Base-by-base conservation (phyloP, 2,797 vertebrate genomes). In the Gallinago stenura region DNA sequence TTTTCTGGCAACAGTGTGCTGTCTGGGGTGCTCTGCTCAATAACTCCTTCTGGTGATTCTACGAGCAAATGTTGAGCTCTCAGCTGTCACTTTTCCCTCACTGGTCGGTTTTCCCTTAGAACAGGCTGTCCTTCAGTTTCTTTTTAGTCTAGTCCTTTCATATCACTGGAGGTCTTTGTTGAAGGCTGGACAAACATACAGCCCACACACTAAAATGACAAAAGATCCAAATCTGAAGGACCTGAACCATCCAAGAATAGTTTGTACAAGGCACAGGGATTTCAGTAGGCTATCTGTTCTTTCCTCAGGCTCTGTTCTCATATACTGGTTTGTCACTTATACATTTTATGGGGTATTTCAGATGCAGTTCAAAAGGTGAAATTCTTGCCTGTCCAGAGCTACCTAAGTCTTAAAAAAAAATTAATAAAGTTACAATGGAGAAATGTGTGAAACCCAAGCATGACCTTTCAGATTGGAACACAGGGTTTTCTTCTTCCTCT, bases 11-110 rank as follows among this genome's bases (percentile, higher is more conserved):
- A 16, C 6, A 50, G 25, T 2, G 4, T 62, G 16, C 5, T 73
- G 7, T 26, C 33, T 45, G 37, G 4, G 13, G 21, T 57, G 31
- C 8, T 91, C 15, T 43, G 8, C 22, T 76, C 46, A n/a, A 3
- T 7, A 57, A 25, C 4, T 25, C 9, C 39, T 83, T 64, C 43
- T 73, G 26, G 6, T 83, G 7, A 9, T 60, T 62, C 70, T 41
- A n/a, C 6, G 51, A 71, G 25, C 19, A 37, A 39, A 51, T 69
- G 84, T 48, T 72, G 61, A 80, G 12, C 12, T 77, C 33, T 69
- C 15, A n/a, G 31, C 7, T 21, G 1, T 30, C 21, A 12, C 19
- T 79, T 79, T 46, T 35, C 0, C 14, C 8, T 1, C 11, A 7
- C 5, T 6, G 6, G 1, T 6, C 64, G 11, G 12, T 68, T 91